phyloP scores from a whole-genome alignment of 2,888 invertebrate species.

The Lamellibrachia columna region DNA sequence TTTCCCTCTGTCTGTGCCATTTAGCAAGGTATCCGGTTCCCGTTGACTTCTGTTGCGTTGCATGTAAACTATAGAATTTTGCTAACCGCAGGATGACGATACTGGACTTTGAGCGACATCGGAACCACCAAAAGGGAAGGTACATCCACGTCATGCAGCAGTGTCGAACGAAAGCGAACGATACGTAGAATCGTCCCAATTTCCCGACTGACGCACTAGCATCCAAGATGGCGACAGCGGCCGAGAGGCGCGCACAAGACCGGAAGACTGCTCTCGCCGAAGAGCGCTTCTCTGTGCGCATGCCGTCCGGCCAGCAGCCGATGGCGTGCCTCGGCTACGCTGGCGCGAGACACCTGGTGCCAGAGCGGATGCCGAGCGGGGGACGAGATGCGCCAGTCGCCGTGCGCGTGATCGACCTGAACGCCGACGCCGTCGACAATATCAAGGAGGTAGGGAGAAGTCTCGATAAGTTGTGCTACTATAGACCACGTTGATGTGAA shows the following conservation, averaged over 20 bases:
- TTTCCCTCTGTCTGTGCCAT: not conserved
- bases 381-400: slow-evolving; percentile 44
- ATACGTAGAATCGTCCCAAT: slow-evolving; percentile 16
- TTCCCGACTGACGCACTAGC: not conserved
- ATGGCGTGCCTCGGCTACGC: slow-evolving; percentile 57
- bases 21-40: not conserved
- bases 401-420: slow-evolving; percentile 54
- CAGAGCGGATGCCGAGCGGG: slow-evolving; percentile 52
- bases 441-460: slow-evolving; percentile 24
- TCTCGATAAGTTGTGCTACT: not conserved
- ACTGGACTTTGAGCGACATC: not conserved
- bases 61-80: not conserved
- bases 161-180: not conserved
- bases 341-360: slow-evolving; percentile 59
- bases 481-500: too few relatives aligned
- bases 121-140: not conserved
- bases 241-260: not conserved
- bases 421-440: slow-evolving; percentile 50
- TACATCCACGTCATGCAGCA: not conserved
- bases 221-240: slow-evolving; percentile 8
- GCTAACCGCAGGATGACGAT: not conserved
- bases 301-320: slow-evolving; percentile 33
- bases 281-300: not conserved
- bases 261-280: not conserved
- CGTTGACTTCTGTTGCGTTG: too few relatives aligned